Conservation (phyloP, 2,888 invertebrate genomes). For the Napeogenes sylphis region DNA sequence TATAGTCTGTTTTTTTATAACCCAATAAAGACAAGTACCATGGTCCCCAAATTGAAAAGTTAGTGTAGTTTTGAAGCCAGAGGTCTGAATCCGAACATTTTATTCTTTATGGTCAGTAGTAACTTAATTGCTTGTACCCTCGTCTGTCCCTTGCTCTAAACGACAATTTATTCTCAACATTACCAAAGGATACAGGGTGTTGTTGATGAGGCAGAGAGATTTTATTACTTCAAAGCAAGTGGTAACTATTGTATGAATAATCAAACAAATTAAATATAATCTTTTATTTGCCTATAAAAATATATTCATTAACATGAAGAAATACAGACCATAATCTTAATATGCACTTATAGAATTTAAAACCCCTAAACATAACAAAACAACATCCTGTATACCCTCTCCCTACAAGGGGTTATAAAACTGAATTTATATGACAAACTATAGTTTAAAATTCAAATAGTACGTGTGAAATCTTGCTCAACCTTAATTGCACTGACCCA, state of each 20-base stretch:
- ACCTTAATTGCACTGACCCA: slow-evolving; percentile 74
- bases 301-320: neutral
- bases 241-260: too few relatives aligned
- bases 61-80: slow-evolving; percentile 39
- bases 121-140: slow-evolving; percentile 73
- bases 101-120: slow-evolving; percentile 67
- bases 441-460: slow-evolving; percentile 77
- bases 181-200: slow-evolving; percentile 30
- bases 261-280: neutral
- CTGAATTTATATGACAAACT: slow-evolving; percentile 77
- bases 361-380: neutral
- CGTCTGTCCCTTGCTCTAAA: slow-evolving; percentile 68
- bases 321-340: neutral
- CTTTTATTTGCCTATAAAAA: neutral
- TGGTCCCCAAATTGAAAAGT: slow-evolving; percentile 40
- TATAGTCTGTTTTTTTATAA: too few relatives aligned
- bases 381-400: slow-evolving; percentile 37
- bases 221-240: too few relatives aligned
- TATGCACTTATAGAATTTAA: neutral
- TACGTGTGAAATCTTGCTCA: slow-evolving; percentile 72
- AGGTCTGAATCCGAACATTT: slow-evolving; percentile 58
- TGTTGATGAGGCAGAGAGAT: neutral
- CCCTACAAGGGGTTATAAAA: slow-evolving; percentile 54
- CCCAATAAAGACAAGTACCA: too few relatives aligned
- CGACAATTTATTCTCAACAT: slow-evolving; percentile 70